A percentile compares a stretch with the other conserved stretches of the same genome.
Evolutionary conservation across 1,140 invertebrate genomes (phyloP).

Genomic region (Lasioglossum albipes): DNA sequence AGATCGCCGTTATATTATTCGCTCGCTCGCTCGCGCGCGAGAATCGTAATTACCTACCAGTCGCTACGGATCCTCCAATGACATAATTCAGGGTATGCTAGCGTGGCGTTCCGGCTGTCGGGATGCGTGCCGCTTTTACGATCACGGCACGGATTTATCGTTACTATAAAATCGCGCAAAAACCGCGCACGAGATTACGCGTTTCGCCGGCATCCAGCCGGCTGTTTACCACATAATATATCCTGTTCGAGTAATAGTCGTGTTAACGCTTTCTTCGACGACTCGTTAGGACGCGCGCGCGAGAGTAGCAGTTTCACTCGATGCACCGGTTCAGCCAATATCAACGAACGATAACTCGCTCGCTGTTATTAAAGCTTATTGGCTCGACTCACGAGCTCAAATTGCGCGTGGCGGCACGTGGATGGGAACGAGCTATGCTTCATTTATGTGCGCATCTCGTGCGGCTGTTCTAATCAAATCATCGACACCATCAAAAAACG

Average conservation of each 20-base stretch:
- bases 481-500: too few relatives aligned
- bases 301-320: slow-evolving; percentile 22
- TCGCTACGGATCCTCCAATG: background rate
- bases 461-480: too few relatives aligned
- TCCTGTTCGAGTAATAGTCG: slow-evolving; percentile 37
- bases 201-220: background rate
- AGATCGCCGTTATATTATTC: slow-evolving; percentile 32
- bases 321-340: slow-evolving; percentile 24
- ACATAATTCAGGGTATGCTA: slow-evolving; percentile 8
- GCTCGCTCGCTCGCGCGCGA: background rate
- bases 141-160: background rate
- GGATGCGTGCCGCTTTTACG: background rate
- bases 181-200: background rate
- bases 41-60: slow-evolving; percentile 34
- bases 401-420: too few relatives aligned
- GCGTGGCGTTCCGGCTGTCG: too few relatives aligned
- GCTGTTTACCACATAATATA: slow-evolving; percentile 12
- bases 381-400: background rate
- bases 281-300: slow-evolving; percentile 17
- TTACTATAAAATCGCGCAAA: background rate
- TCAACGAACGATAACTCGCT: background rate
- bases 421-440: too few relatives aligned
- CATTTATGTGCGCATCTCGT: too few relatives aligned
- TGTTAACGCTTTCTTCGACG: slow-evolving; percentile 39
- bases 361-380: slow-evolving; percentile 19